Percentiles rank a stretch among this genome's conserved stretches.
These are phyloP conservation scores for Sepiola atlantica DNA, from an alignment of 2,888 invertebrate species.

Conservation along the genomic window DNA sequence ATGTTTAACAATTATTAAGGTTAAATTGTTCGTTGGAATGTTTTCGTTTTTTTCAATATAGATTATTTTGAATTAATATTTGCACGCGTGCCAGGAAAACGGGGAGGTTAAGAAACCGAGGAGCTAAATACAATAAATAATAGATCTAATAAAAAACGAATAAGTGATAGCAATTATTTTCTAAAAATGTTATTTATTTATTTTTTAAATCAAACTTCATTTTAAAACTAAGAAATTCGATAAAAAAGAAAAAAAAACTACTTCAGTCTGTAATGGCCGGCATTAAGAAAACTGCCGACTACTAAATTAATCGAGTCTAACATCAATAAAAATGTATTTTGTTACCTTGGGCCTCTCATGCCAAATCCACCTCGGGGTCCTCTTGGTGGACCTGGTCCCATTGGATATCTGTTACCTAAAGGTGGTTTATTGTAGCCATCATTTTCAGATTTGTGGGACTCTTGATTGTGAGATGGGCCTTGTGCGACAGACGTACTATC, in stretches of 20 bases:
- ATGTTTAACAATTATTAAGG: too few species aligned
- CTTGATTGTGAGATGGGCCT: constrained; percentile 24
- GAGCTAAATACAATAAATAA: too few species aligned
- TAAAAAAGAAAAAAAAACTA: not conserved
- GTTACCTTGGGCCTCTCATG: constrained; percentile 43
- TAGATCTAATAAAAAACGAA: too few species aligned
- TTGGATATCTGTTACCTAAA: constrained; percentile 37
- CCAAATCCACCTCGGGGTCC: constrained; percentile 46
- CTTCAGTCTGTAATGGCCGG: not conserved
- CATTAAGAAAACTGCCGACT: constrained; percentile 2
- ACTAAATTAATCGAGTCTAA: not conserved
- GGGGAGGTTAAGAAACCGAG: too few species aligned
- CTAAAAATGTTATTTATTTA: too few species aligned
- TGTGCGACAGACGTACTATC: constrained; percentile 10
- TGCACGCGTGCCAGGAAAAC: too few species aligned
- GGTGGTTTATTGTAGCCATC: constrained; percentile 42
- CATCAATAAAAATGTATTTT: not conserved
- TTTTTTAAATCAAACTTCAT: too few species aligned
- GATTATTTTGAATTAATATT: too few species aligned
- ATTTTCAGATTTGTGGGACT: constrained; percentile 41
- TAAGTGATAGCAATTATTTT: too few species aligned
- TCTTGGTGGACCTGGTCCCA: constrained; percentile 41
- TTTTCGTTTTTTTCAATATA: too few species aligned
- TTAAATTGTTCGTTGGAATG: too few species aligned
- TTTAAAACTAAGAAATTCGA: too few species aligned